Base-by-base conservation (phyloP, 2,888 invertebrate species). In the Pollenia angustigena region DNA sequence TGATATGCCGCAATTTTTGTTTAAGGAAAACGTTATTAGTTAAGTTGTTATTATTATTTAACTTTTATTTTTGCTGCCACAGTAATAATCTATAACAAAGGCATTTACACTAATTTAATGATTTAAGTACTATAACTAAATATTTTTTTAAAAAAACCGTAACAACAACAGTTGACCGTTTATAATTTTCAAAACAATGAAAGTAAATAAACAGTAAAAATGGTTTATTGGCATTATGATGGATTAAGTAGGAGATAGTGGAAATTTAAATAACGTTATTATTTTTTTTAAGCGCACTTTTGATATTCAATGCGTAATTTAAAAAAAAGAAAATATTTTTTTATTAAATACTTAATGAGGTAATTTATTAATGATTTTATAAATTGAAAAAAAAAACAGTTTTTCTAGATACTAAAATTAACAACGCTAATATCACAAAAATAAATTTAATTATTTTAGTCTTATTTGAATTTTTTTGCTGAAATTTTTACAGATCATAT, bases 141-240 rank as follows among this genome's bases (percentile, higher is more conserved):
- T 40, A 40, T 2, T 18, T 18, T 60, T 14, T 40, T 8, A 4
- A 58, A 1, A 32, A 58, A 58, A 32, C 14, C 12, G 32, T 58
- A 32, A 0, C 4, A 58, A 58, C 23, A 58, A 58, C 58, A 58
- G 72, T 32, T 72, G 72, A 14, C 10, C 8, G 4, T 58, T 72
- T 46, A 18, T 44, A 2, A 44, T 6, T 23, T 60, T 58, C 16
- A 46, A 44, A 1, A 32, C 6, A 32, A 32, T 32, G 32, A 32
- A 32, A 32, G 32, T 32, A 32, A 32, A 32, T 32, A 6, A 32
- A 32, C 32, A 32, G 6, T 32, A 32, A 32, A 32, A 56, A 58
- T 16, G 23, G 54, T 71, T 54, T 56, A 71, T 56, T 71, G 71
- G 46, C 44, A 56, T 56, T 71, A 12, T 9, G 16, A 46, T 42